Conservation (phyloP, 53 echinoderm and acorn worm species). For the Holothuria scabra region DNA sequence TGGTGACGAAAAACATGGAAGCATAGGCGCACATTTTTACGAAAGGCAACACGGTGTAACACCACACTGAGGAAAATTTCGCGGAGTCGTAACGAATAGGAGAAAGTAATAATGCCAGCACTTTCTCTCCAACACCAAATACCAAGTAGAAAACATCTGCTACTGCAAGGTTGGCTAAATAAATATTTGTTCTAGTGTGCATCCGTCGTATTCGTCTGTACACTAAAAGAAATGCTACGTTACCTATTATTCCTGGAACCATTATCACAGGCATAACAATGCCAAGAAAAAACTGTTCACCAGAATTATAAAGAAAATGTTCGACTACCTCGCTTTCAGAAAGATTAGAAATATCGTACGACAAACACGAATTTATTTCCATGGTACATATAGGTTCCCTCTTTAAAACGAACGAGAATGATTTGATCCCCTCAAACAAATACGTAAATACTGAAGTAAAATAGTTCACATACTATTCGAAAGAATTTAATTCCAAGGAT, state of each 20-base stretch:
- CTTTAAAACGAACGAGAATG: too few species aligned
- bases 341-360: background rate
- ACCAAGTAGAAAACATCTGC: conserved; percentile 32
- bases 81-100: conserved; percentile 1
- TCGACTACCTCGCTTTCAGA: background rate
- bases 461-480: too few species aligned
- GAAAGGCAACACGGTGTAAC: conserved; percentile 38
- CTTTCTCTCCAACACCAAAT: conserved; percentile 49
- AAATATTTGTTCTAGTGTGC: conserved; percentile 43
- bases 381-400: too few species aligned
- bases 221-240: conserved; percentile 34
- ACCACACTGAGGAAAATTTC: conserved; percentile 24
- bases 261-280: conserved; percentile 32
- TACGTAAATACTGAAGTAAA: too few species aligned
- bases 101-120: background rate
- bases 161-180: conserved; percentile 34
- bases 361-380: background rate
- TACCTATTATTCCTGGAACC: conserved; percentile 26
- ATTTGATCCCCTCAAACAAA: too few species aligned
- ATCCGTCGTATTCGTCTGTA: conserved; percentile 11
- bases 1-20: conserved; percentile 48
- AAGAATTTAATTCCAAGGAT: too few species aligned
- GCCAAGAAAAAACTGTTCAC: conserved; percentile 12
- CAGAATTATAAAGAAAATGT: background rate
- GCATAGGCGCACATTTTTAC: conserved; percentile 42